Evolutionary conservation across 2,113 vertebrate genomes (phyloP).

Genomic region (Erpornis zantholeuca): DNA sequence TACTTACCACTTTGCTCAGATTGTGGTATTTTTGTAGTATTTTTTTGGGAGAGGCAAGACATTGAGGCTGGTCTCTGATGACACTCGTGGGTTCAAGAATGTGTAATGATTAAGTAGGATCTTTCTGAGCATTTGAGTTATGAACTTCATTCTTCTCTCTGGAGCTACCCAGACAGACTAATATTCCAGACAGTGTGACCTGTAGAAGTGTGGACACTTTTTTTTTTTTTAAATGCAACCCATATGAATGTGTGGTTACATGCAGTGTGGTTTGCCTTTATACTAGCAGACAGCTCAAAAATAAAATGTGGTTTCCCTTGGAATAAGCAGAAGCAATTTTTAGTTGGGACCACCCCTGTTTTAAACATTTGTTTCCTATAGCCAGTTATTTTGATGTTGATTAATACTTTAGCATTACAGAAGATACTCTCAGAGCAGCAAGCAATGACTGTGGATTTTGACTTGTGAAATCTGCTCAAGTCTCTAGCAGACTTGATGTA

Average conservation of each 20-base stretch:
- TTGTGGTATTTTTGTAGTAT: neutral
- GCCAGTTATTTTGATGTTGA: neutral
- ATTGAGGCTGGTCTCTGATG: neutral
- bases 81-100: neutral
- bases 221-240: neutral
- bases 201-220: neutral
- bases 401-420: neutral
- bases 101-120: neutral
- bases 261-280: neutral
- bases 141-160: neutral
- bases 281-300: neutral
- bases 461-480: neutral
- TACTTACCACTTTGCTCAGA: neutral
- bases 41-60: neutral
- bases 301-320: neutral
- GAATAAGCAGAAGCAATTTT: neutral
- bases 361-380: neutral
- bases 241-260: neutral
- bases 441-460: neutral
- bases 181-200: neutral
- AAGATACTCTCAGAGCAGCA: neutral
- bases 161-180: neutral
- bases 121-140: neutral
- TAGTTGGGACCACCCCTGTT: neutral
- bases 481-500: neutral